Evolutionary conservation across 2,113 vertebrate genomes (phyloP).

Genomic region (Rhinolophus ferrumequinum): DNA sequence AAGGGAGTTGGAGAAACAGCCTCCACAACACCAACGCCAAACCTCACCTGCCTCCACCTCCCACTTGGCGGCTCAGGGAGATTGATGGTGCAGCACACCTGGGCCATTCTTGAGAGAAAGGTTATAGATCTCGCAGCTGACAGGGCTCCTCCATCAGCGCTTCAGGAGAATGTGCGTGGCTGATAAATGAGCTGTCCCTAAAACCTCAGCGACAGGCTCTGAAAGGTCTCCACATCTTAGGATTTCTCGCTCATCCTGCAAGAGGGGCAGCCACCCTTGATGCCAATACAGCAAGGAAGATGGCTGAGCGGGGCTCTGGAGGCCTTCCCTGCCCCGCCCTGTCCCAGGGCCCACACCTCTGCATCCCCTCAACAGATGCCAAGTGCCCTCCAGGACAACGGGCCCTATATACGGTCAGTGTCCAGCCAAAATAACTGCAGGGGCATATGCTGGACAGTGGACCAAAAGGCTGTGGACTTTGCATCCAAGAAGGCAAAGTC

Average conservation of each 20-base stretch:
- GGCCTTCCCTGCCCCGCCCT: not conserved
- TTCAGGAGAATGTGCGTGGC: constrained; percentile 54
- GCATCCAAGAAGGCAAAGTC: not conserved
- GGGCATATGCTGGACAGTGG: not conserved
- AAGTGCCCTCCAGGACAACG: not conserved
- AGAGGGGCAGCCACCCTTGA: not conserved
- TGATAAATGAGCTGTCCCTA: constrained; percentile 60
- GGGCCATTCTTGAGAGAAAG: constrained; percentile 69
- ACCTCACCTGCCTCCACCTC: not conserved
- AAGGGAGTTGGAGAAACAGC: constrained; percentile 1
- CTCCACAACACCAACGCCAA: constrained; percentile 36
- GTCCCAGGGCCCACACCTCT: not conserved
- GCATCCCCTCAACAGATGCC: not conserved
- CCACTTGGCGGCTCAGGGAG: constrained; percentile 7
- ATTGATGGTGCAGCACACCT: constrained; percentile 36
- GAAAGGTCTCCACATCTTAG: constrained; percentile 46
- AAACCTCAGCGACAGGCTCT: constrained; percentile 11
- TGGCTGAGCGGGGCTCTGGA: not conserved
- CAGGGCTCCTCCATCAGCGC: constrained; percentile 61
- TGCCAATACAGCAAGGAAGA: not conserved
- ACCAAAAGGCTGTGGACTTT: not conserved
- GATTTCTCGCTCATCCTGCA: constrained; percentile 50
- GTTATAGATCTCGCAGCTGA: constrained; percentile 57
- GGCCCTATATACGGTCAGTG: not conserved
- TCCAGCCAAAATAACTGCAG: not conserved